Evolutionary conservation across 2,888 invertebrate genomes (phyloP), one percentile per base, ranked within the genome.

Genomic region (Rotaria socialis): DNA sequence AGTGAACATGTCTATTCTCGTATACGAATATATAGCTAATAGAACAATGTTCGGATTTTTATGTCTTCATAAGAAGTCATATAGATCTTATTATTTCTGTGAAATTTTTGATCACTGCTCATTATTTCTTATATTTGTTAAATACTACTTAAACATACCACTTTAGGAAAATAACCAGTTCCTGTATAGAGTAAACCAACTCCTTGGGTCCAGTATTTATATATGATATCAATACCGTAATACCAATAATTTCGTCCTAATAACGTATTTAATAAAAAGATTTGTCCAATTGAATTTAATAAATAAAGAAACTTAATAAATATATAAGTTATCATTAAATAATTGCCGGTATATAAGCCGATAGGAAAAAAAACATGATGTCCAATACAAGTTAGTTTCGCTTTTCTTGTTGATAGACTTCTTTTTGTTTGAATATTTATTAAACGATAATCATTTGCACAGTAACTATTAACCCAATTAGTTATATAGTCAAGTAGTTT

Each of bases 291-390:
- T 35, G 86, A 86, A 85, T 86, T 86, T 16, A 86, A 56, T 52
- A 86, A n/a, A 58, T 86, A 86, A 47, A 67, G 75, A 50, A 85
- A n/a, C 84, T 86, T 86, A 50, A 86, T 86, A 24, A 86, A 85
- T 60, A 86, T 56, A 43, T 86, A 86, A 24, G 75, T 85, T 27
- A 75, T 86, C 3, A 86, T 85, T n/a, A 86, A 52, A 60, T 86
- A 86, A 84, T 86, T 86, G 22, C 86, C 86, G 2, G 85, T 41
- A 52, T 86, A 85, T 14, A 75, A 85, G n/a, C 86, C 86, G 19
- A 85, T 75, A 41, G 75, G 85, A 52, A 85, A 86, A 50, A 85
- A 58, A 47, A 80, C 2, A 47, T n/a, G 43, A 80, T 35, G 19
- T n/a, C 16, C 11, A 80, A 80, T 24, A 80, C 43, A 47, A 47